Evolutionary conservation across 2,797 vertebrate genomes (phyloP), one percentile per base, ranked within the genome.

Genomic region (Ambastaia sidthimunki): DNA sequence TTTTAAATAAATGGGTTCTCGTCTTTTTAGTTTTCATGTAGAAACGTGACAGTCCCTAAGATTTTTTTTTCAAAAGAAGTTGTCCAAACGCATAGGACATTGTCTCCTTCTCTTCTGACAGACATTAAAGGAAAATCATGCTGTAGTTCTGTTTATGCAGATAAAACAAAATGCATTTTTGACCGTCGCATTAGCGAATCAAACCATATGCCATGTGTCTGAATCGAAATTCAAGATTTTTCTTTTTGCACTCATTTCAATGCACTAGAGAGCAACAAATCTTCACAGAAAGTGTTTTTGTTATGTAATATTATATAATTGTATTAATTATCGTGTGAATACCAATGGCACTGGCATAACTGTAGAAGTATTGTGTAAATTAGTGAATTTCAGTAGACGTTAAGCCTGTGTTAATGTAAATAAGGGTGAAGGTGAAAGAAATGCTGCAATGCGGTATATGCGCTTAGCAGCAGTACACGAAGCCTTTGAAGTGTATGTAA

Each of bases 381-480:
- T 81, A 76, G 66, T 68, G 59, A 85, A 76, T 77, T 83, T 84
- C 82, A 80, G 76, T 72, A 74, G 78, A 81, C 74, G 82, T 80
- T 86, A 69, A 82, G 82, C 84, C 67, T 80, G 71, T 74, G 85
- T 81, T 90, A 91, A 93, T 93, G 88, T 85, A 91, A 91, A 93
- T 91, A 88, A 92, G 89, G 72, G 82, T 78, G 87, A 85, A 90
- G 90, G 85, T 85, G 84, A 89, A 85, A 37, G 62, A 82, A 90
- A 78, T 92, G 89, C 92, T 94, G 93, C 93, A 94, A 90, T 94
- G 93, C 93, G 93, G 93, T 92, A 93, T 86, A 82, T 77, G 73
- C 52, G 55, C 37, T 65, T 55, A 23, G 31, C 71, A 83, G 31
- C 70, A 12, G 76, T 71, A 65, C 62, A 69, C 31, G 21, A 80